Evolutionary conservation across 2,888 invertebrate species (phyloP), one percentile per base, ranked within the genome.

Genomic region (Drosophila borborema): DNA sequence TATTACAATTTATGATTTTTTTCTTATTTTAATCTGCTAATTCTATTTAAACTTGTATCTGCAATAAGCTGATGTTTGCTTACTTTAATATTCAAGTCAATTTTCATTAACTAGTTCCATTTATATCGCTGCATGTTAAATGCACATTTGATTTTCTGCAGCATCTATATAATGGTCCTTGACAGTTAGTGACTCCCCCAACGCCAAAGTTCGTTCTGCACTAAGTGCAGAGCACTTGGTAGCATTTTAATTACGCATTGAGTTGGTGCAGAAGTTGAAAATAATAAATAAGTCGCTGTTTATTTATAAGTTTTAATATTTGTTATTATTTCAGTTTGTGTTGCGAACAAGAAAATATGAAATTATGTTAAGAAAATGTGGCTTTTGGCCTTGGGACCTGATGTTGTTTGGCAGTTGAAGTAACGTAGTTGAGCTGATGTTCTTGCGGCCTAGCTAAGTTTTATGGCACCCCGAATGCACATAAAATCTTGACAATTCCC

Each of bases 401-500:
- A 31, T 45, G 58, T 34, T 45, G 16, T 45, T 34, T 36, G 58
- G 45, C 58, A 82, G 64, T 60, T 67, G 56, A 64, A 56, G 69
- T 74, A 64, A 88, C 53, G 60, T 46, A 62, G 68, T 38, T 38
- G 68, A 36, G 54, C 61, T 59, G 61, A 28, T 67, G 49, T 62
- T 62, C 62, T 64, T 67, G 60, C 67, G 48, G 71, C 56, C 58
- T 43, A 65, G 74, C 63, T 59, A 56, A 71, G 69, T 86, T 85
- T 89, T 73, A 85, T 85, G 84, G 76, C 56, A 74, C 84, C 84
- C 84, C 9, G 58, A 84, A 69, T 76, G 76, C 67, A 72, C 85
- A 85, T 89, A 79, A 85, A 89, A 76, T 84, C 74, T 73, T 76
- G 59, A 54, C 81, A 76, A 84, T 67, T 86, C 89, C 84, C 84